Conservation (phyloP, 2,797 vertebrate genomes). For the Molossus molossus region DNA sequence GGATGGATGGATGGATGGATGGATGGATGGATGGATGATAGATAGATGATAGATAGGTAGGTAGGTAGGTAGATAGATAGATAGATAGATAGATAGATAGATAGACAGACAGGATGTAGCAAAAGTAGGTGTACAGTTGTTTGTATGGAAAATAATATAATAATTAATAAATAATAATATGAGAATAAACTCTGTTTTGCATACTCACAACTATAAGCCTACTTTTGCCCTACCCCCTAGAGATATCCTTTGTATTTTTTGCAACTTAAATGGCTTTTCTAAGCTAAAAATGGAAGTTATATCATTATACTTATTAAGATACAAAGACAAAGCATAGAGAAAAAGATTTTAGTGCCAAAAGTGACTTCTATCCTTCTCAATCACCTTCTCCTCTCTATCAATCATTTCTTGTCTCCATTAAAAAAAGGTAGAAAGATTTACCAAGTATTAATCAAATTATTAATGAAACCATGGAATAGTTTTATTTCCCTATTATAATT, state of each 20-base stretch:
- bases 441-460: not conserved
- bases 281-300: not conserved
- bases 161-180: not conserved
- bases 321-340: not conserved
- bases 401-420: not conserved
- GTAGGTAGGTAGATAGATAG: not conserved
- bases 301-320: conserved; percentile 23
- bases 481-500: not conserved
- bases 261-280: not conserved
- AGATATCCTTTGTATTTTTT: not conserved
- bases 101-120: not conserved
- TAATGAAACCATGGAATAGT: not conserved
- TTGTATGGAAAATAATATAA: not conserved
- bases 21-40: not conserved
- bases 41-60: too few relatives aligned
- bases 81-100: not conserved
- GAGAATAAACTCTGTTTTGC: not conserved
- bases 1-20: not conserved
- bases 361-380: not conserved
- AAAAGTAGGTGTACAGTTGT: not conserved
- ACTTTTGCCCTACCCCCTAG: not conserved
- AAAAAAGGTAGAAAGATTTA: not conserved
- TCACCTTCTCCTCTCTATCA: not conserved
- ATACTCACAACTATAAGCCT: not conserved
- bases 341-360: not conserved